phyloP scores from a whole-genome alignment of 2,797 vertebrate species.

The Cephalopachus bancanus region DNA sequence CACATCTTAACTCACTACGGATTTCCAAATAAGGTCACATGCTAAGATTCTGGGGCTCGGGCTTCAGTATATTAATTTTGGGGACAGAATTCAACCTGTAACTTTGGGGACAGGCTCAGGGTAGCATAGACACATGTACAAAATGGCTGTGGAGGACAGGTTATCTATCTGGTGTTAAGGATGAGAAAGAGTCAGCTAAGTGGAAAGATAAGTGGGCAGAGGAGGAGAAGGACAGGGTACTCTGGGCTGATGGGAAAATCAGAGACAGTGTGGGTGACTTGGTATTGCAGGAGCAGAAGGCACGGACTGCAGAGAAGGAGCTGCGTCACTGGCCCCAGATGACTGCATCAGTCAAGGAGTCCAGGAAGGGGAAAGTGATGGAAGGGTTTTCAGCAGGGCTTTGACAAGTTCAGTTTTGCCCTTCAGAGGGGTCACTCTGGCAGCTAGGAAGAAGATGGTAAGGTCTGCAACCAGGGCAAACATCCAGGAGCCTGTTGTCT shows the following conservation, averaged over 20 bases:
- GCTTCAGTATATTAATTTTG: neutral
- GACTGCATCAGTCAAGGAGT: neutral
- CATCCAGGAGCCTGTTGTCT: neutral
- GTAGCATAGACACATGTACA: neutral
- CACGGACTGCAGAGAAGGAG: neutral
- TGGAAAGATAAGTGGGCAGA: neutral
- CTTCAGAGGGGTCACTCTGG: neutral
- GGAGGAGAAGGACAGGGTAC: neutral
- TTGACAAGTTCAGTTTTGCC: neutral
- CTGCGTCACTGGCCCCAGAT: neutral
- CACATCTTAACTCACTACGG: neutral
- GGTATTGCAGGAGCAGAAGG: neutral
- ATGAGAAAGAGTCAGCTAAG: neutral
- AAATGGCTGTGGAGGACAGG: neutral
- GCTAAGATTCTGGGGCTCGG: neutral
- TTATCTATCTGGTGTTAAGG: neutral
- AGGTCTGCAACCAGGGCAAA: neutral
- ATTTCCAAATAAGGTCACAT: neutral
- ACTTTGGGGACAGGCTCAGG: neutral
- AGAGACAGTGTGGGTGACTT: neutral
- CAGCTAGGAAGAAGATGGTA: neutral
- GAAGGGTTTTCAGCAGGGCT: neutral
- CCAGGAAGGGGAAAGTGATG: neutral
- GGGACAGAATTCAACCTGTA: neutral
- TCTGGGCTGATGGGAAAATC: neutral